Evolutionary conservation across 2,113 vertebrate genomes (phyloP), one percentile per base, ranked within the genome.

Genomic region (Corythornis madagascariensis): DNA sequence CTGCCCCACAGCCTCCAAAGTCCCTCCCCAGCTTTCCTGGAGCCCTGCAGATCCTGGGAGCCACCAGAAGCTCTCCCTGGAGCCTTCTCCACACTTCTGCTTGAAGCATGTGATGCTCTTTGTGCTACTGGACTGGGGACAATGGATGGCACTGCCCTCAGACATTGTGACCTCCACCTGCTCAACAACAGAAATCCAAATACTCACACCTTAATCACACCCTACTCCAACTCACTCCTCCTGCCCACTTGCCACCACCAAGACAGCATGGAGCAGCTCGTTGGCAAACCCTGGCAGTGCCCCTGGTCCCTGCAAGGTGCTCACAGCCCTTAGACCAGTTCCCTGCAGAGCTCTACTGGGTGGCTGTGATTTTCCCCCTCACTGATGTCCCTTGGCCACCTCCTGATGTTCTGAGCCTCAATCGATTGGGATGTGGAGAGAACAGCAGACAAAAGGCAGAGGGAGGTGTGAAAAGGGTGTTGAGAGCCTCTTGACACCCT

Each of bases 261-360:
- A 29, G 28, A 35, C 33, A 18, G 24, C 16, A 5, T 8, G 1
- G 56, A 33, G 45, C 0, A 9, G 45, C 7, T 25, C 3, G 2
- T 8, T 6, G 50, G 35, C 21, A 42, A 55, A 31, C 25, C 5
- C 8, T 15, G 0, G 50, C 40, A 5, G 57, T 0, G 10, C 6
- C 26, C 25, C 17, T 2, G 11, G 10, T 10, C 25, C n/a, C 18
- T 3, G 13, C 33, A 0, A 18, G 10, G 70, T 21, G 42, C 47
- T 4, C 8, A 14, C 57, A 7, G 18, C 43, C 70, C 60, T 43
- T 8, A 33, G 3, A 3, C 5, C 38, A 1, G 8, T 77, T 48
- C 43, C 56, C 43, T 6, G 2, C 12, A 1, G 35, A 21, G 22
- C 4, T 12, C 4, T 12, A 38, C 64, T 8, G 26, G 53, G 45